These are phyloP conservation scores for Macaria liturata DNA, from an alignment of 2,888 invertebrate species.

Conservation along the genomic window DNA sequence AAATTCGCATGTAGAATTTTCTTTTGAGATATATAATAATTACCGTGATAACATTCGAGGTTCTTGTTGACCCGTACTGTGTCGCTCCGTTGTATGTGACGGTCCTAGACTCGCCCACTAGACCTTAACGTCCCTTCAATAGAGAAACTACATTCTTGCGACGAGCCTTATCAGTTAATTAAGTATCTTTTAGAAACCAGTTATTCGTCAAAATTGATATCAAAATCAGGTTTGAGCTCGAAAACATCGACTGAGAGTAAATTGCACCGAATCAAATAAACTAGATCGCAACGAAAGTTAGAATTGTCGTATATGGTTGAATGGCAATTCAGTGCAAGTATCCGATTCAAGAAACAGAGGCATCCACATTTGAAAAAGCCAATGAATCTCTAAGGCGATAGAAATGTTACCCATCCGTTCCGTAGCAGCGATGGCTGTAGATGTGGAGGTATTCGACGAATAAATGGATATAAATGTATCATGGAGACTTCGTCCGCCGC, in stretches of 20 bases:
- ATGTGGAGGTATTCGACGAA: conserved; percentile 51
- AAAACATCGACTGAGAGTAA: conserved; percentile 24
- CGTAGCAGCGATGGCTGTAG: conserved; percentile 45
- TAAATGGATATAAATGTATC: conserved; percentile 60
- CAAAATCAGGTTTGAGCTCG: conserved; percentile 26
- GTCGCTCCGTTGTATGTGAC: conserved; percentile 32
- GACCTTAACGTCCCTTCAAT: conserved; percentile 34
- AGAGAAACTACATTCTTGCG: conserved; percentile 21
- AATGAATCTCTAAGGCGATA: conserved; percentile 61
- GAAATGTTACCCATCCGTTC: conserved; percentile 53
- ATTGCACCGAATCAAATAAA: conserved; percentile 37
- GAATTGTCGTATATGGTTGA: conserved; percentile 32
- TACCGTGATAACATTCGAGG: conserved; percentile 51
- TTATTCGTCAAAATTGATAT: conserved; percentile 26
- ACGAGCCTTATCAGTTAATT: conserved; percentile 29
- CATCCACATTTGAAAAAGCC: conserved; percentile 58
- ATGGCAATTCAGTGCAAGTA: conserved; percentile 34
- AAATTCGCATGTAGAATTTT: conserved; percentile 53
- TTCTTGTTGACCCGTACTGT: conserved; percentile 22
- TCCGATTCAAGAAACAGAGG: conserved; percentile 42
- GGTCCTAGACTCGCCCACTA: conserved; percentile 42
- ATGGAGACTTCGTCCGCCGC: conserved; percentile 42
- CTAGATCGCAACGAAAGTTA: conserved; percentile 37
- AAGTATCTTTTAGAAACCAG: conserved; percentile 25
- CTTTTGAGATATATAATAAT: conserved; percentile 56